A percentile compares a stretch with the other conserved stretches of the same genome.
Evolutionary conservation across 1,140 invertebrate genomes (phyloP).

Genomic region (Chelonus insularis): DNA sequence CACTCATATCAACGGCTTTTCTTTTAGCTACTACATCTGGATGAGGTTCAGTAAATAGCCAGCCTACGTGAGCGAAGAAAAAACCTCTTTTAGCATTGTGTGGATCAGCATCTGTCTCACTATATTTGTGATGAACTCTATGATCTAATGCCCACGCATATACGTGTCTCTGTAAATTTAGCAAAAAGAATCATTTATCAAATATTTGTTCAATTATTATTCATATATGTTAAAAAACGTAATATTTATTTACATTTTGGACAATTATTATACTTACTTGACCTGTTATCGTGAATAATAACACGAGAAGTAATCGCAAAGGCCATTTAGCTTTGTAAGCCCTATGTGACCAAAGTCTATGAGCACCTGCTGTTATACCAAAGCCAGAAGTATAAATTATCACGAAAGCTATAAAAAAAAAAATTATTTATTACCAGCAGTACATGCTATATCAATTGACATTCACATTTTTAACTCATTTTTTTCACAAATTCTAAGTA

Average conservation of each 20-base stretch:
- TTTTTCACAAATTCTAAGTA: too few relatives aligned
- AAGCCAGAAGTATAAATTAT: slow-evolving; percentile 70
- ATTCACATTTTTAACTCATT: too few relatives aligned
- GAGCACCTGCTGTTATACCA: slow-evolving; percentile 87
- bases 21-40: slow-evolving; percentile 79
- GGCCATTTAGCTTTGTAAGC: slow-evolving; percentile 85
- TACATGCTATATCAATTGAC: too few relatives aligned
- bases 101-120: slow-evolving; percentile 81
- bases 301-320: slow-evolving; percentile 72
- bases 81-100: slow-evolving; percentile 81
- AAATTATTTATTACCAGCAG: slow-evolving; percentile 8
- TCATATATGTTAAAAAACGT: too few relatives aligned
- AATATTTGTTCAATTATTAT: not conserved
- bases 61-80: slow-evolving; percentile 81
- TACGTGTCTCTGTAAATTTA: slow-evolving; percentile 68
- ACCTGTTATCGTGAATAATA: slow-evolving; percentile 81
- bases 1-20: slow-evolving; percentile 76
- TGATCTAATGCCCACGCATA: slow-evolving; percentile 81
- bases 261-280: slow-evolving; percentile 79
- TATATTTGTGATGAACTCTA: slow-evolving; percentile 81
- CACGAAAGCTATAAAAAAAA: slow-evolving; percentile 64
- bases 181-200: too few relatives aligned
- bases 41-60: slow-evolving; percentile 77
- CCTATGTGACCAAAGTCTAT: slow-evolving; percentile 86
- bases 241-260: too few relatives aligned